These are phyloP conservation scores for Indicator maculatus DNA, from an alignment of 2,113 vertebrate genomes.

Conservation along the genomic window DNA sequence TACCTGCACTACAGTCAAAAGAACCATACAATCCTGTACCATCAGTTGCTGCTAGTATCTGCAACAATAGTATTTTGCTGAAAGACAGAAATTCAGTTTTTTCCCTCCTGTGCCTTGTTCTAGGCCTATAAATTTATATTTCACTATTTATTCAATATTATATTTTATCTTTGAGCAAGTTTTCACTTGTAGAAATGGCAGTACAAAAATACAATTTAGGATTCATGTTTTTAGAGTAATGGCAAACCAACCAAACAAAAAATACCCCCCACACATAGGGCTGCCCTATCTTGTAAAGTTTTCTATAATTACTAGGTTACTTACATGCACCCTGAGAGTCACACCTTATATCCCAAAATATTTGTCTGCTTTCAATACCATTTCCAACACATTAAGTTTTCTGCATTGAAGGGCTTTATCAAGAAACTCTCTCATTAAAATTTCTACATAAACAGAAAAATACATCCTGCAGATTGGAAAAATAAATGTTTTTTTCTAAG, in stretches of 20 bases:
- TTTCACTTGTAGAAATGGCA: background rate
- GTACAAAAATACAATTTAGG: background rate
- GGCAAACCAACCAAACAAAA: too few relatives aligned
- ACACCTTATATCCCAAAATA: background rate
- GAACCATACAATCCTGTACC: background rate
- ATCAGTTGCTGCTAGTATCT: background rate
- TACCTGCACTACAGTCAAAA: background rate
- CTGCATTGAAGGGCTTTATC: background rate
- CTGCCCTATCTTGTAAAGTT: too few relatives aligned
- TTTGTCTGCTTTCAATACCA: background rate
- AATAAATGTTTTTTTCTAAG: background rate
- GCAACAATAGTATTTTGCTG: background rate
- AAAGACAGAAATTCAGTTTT: background rate
- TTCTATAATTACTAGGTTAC: background rate
- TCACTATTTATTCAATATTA: background rate
- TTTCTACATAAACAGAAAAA: background rate
- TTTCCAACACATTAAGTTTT: background rate
- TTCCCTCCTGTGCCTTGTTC: background rate
- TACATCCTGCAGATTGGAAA: background rate
- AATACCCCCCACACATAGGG: too few relatives aligned
- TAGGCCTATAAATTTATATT: background rate
- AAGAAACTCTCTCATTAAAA: background rate
- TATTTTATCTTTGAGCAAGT: background rate
- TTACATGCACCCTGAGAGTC: background rate
- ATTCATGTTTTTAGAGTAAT: background rate